Evolutionary conservation across 1,140 invertebrate species (phyloP).

Genomic region (Hestina assimilis): DNA sequence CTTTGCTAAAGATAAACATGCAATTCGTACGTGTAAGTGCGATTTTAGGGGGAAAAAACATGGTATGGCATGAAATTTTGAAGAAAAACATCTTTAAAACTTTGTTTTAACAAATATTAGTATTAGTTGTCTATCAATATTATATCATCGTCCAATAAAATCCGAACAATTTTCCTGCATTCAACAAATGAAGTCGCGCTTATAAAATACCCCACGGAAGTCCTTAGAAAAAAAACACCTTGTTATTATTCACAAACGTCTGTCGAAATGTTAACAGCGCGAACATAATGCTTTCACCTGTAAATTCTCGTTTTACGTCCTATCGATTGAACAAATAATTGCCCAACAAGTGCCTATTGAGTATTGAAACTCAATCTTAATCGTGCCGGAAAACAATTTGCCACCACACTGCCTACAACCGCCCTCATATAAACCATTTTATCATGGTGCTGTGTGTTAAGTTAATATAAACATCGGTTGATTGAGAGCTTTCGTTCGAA

Average conservation of each 20-base stretch:
- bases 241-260: slow-evolving; percentile 41
- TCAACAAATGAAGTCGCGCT: slow-evolving; percentile 23
- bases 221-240: slow-evolving; percentile 20
- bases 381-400: slow-evolving; percentile 36
- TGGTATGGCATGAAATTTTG: too few species aligned
- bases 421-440: slow-evolving; percentile 40
- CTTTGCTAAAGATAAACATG: too few species aligned
- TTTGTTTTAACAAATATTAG: too few species aligned
- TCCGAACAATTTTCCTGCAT: background rate
- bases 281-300: slow-evolving; percentile 40
- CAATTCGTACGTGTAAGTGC: too few species aligned
- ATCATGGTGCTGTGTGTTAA: slow-evolving; percentile 40
- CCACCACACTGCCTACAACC: slow-evolving; percentile 14
- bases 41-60: too few species aligned
- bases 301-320: slow-evolving; percentile 52
- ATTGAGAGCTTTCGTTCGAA: slow-evolving; percentile 33
- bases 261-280: slow-evolving; percentile 47
- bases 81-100: too few species aligned
- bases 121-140: too few species aligned
- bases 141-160: background rate
- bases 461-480: slow-evolving; percentile 27
- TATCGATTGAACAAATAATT: slow-evolving; percentile 39
- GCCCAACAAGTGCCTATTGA: slow-evolving; percentile 43
- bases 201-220: slow-evolving; percentile 13
- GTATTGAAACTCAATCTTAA: slow-evolving; percentile 66